phyloP scores from a whole-genome alignment of 2,888 invertebrate genomes.

The Horisme vitalbata region DNA sequence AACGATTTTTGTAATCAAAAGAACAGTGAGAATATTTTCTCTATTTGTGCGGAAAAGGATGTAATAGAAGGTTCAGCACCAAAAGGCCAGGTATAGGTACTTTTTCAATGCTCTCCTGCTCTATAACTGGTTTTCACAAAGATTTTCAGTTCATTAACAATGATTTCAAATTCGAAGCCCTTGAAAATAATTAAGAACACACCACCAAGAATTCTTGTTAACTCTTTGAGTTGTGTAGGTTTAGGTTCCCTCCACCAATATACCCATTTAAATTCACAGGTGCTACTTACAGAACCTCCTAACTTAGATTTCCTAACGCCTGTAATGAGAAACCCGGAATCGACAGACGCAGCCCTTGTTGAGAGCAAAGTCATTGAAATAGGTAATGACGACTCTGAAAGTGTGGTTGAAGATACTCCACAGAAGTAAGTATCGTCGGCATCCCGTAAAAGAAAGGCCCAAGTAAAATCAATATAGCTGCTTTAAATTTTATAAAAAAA shows the following conservation, averaged over 20 bases:
- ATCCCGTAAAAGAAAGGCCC: background rate
- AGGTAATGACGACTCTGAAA: constrained; percentile 61
- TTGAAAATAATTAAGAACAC: too few relatives aligned
- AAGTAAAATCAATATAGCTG: too few relatives aligned
- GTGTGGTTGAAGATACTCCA: constrained; percentile 76
- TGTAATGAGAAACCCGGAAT: constrained; percentile 40
- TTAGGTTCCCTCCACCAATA: too few relatives aligned
- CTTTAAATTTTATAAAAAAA: too few relatives aligned
- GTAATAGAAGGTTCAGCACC: constrained; percentile 30
- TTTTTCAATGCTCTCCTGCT: background rate
- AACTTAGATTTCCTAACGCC: constrained; percentile 56
- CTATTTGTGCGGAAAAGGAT: constrained; percentile 50
- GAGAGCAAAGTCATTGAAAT: constrained; percentile 31
- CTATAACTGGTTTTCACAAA: too few relatives aligned
- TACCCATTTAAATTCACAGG: constrained; percentile 27
- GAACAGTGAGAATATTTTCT: constrained; percentile 71
- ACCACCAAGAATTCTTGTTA: too few relatives aligned
- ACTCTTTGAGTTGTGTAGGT: too few relatives aligned
- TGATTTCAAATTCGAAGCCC: too few relatives aligned
- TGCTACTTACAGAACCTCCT: constrained; percentile 15
- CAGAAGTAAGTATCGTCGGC: constrained; percentile 61
- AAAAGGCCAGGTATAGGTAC: constrained; percentile 41
- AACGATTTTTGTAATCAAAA: constrained; percentile 43
- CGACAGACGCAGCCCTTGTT: constrained; percentile 22
- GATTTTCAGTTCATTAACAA: too few relatives aligned